phyloP scores from a whole-genome alignment of 2,113 vertebrate species.

The Lepus europaeus region DNA sequence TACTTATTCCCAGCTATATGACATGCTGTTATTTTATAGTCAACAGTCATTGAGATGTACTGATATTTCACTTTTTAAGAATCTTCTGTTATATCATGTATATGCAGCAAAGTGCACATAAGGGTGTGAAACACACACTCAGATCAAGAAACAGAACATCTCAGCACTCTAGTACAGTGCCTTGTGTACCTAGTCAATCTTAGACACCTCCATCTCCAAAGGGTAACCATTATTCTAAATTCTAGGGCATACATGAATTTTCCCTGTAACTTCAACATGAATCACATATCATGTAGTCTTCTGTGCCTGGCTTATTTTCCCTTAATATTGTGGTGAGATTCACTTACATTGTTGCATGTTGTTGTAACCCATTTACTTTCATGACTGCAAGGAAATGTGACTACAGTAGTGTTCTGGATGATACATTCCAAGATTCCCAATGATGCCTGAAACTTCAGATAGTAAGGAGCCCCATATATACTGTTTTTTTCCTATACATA shows the following conservation, averaged over 20 bases:
- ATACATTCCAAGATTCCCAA: background rate
- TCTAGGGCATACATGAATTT: background rate
- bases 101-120: background rate
- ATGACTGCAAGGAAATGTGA: background rate
- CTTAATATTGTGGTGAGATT: background rate
- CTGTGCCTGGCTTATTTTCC: background rate
- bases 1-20: conserved; percentile 38
- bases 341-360: background rate
- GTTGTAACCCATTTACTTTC: background rate
- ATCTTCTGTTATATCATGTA: background rate
- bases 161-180: background rate
- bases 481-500: background rate
- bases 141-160: background rate
- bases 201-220: background rate
- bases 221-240: background rate
- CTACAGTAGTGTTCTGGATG: background rate
- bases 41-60: background rate
- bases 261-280: background rate
- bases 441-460: background rate
- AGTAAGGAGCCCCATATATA: background rate
- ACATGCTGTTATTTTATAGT: background rate
- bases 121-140: background rate
- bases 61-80: conserved; percentile 2
- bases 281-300: background rate
- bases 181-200: background rate